Conservation (phyloP, 2,113 vertebrate genomes). For the Quiscalus mexicanus region DNA sequence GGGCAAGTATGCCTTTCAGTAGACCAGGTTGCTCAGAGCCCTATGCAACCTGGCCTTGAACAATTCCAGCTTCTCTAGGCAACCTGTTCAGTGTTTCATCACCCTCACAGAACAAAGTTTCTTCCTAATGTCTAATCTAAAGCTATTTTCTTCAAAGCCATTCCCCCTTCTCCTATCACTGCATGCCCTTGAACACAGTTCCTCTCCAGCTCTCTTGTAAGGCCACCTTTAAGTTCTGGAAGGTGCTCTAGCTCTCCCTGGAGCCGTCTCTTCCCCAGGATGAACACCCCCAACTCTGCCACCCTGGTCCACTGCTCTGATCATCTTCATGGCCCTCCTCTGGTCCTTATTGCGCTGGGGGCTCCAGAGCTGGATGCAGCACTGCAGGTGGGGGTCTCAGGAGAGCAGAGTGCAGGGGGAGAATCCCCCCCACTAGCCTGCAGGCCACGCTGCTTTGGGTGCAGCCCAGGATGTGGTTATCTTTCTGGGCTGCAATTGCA, state of each 20-base stretch:
- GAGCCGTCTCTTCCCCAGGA: neutral
- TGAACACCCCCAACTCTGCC: neutral
- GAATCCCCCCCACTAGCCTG: no score
- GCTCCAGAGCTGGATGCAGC: neutral
- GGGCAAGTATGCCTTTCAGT: neutral
- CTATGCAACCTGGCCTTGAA: neutral
- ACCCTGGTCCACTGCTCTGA: neutral
- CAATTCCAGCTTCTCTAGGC: neutral
- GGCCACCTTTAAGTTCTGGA: neutral
- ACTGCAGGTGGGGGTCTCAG: neutral
- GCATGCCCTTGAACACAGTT: neutral
- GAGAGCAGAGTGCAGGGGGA: neutral
- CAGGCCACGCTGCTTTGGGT: neutral
- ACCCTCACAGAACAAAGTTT: neutral
- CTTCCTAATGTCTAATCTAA: neutral
- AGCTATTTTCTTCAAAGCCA: neutral
- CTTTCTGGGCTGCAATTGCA: neutral
- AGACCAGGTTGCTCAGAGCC: neutral
- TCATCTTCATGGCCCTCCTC: neutral
- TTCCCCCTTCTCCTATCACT: neutral
- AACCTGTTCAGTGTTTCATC: neutral
- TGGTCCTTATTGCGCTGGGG: neutral
- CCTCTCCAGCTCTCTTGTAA: neutral
- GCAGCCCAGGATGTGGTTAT: neutral
- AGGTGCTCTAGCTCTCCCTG: neutral